A percentile compares a stretch with the other conserved stretches of the same genome.
Conservation (phyloP, 1,140 invertebrate genomes). For the Pogonomyrmex californicus region DNA sequence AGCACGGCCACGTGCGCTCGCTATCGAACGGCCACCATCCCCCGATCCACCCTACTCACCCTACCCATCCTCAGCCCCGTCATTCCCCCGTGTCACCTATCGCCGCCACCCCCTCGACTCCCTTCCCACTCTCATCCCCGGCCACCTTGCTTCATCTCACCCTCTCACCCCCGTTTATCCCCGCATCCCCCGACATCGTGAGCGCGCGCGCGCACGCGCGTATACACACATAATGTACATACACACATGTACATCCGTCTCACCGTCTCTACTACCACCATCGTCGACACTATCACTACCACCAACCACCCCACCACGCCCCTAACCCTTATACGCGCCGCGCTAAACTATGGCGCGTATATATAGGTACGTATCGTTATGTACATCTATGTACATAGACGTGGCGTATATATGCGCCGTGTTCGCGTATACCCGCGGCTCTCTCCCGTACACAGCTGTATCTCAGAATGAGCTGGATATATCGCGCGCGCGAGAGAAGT, state of each 20-base stretch:
- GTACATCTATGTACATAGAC: constrained; percentile 48
- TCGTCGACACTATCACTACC: constrained; percentile 63
- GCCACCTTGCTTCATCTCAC: constrained; percentile 60
- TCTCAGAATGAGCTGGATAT: constrained; percentile 81
- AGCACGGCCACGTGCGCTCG: constrained; percentile 84
- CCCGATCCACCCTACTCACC: constrained; percentile 72
- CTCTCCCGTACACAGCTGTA: constrained; percentile 71
- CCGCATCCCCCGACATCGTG: constrained; percentile 69
- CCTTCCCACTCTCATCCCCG: constrained; percentile 53
- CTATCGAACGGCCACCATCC: constrained; percentile 85
- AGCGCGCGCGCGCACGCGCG: not conserved
- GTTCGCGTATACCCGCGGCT: constrained; percentile 51
- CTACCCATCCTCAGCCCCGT: constrained; percentile 69
- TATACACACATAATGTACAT: not conserved
- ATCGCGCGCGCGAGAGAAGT: constrained; percentile 76
- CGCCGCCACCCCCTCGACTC: constrained; percentile 54
- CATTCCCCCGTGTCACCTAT: constrained; percentile 73
- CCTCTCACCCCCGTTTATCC: constrained; percentile 65
- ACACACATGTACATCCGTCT: constrained; percentile 12
- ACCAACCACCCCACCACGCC: constrained; percentile 73
- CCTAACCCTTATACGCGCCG: constrained; percentile 76
- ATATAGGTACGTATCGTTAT: constrained; percentile 68
- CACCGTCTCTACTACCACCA: constrained; percentile 55
- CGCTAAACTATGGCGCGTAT: constrained; percentile 78
- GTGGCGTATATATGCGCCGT: constrained; percentile 52